Evolutionary conservation across 64 coral and sea anemone species (phyloP).

Genomic region (Porites australiensis): DNA sequence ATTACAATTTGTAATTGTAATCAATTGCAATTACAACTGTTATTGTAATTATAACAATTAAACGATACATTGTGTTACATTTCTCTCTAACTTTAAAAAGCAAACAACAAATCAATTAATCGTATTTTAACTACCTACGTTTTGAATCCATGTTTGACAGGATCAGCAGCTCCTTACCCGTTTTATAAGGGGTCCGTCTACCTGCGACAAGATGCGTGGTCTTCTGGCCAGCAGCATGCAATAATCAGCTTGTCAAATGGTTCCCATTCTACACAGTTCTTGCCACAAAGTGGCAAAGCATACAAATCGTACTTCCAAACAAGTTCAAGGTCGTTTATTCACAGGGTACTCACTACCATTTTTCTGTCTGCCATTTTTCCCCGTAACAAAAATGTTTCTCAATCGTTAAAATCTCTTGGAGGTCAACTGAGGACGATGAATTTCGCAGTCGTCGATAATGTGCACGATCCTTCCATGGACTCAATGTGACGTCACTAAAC

Average conservation of each 20-base stretch:
- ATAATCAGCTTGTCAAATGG: too few species aligned
- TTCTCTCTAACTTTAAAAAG: not conserved
- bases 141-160: not conserved
- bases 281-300: not conserved
- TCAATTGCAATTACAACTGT: too few species aligned
- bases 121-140: not conserved
- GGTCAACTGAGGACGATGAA: not conserved
- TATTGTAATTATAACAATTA: not conserved
- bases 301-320: not conserved
- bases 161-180: too few species aligned
- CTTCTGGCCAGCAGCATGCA: not conserved
- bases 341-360: not conserved
- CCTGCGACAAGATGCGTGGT: not conserved
- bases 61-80: not conserved
- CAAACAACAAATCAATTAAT: not conserved
- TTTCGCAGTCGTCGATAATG: not conserved
- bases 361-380: not conserved
- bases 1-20: too few species aligned
- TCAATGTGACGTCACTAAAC: not conserved
- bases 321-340: not conserved
- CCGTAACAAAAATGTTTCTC: not conserved
- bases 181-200: too few species aligned
- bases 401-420: not conserved
- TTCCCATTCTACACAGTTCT: not conserved
- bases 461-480: not conserved